Base-by-base conservation (phyloP, 2,797 vertebrate genomes). In the Semaprochilodus insignis region DNA sequence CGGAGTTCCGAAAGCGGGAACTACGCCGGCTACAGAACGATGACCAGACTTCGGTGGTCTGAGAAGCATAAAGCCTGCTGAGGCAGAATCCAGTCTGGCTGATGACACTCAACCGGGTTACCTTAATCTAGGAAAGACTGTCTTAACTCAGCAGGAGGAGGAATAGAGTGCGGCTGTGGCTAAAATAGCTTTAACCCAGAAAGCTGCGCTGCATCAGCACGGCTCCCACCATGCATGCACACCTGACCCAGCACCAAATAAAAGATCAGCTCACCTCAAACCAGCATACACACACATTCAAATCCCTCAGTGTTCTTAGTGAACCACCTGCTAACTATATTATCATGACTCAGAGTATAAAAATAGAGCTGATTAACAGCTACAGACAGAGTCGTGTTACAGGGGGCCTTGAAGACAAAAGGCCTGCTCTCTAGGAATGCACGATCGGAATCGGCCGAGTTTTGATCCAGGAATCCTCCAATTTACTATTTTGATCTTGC, bases 121-220 rank as follows among this genome's bases (percentile, higher is more conserved):
- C 57, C 57, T 59, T 59, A 59, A 59, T 59, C 57, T 59, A 59
- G 57, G 7, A n/a, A 8, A 4, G 57, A 10, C 57, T 23, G 57
- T 59, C 57, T 59, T 27, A 27, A 63, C 60, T 31, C 60, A 16
- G 60, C 60, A 16, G 60, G 11, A 31, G 60, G 25, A 11, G 25
- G 14, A 31, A 25, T 63, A 31, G 60, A 2, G 13, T 23, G 19
- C 2, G 14, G 25, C 60, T 27, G 60, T 5, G 15, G 16, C 65
- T 11, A 67, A 67, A 67, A 67, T 67, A 67, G 31, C 65, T 40
- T 36, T 67, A 67, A 67, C 65, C 65, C 19, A 67, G 65, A 67
- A 67, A 36, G 16, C 65, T 40, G 65, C 16, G 34, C 34, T n/a
- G 21, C 7, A 69, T 69, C 36, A 40, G 66, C 31, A 44, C n/a